phyloP scores from a whole-genome alignment of 2,888 invertebrate genomes.

The Drosophila flavopinicola region DNA sequence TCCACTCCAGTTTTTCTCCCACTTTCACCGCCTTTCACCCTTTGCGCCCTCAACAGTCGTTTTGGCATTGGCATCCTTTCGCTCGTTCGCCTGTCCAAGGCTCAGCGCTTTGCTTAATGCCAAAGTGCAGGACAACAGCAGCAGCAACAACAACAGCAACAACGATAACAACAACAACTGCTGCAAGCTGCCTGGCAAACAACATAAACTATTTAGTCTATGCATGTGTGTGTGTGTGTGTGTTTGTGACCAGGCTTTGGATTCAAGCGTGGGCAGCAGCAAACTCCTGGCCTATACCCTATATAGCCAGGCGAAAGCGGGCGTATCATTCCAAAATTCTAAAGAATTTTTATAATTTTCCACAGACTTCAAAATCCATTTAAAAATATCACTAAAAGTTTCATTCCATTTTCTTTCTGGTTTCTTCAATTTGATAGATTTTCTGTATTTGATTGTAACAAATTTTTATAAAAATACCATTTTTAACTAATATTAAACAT shows the following conservation, averaged over 20 bases:
- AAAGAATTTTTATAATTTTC: too few species aligned
- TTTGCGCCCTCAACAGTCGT: background rate
- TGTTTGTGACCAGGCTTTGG: constrained; percentile 29
- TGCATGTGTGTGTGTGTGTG: constrained; percentile 29
- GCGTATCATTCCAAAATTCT: too few species aligned
- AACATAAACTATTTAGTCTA: constrained; percentile 79
- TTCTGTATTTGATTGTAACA: too few species aligned
- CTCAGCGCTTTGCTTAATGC: constrained; percentile 58
- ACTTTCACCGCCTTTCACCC: background rate
- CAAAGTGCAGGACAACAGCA: constrained; percentile 58
- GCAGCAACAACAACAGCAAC: constrained; percentile 23
- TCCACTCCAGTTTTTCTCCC: constrained; percentile 14
- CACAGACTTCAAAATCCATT: too few species aligned
- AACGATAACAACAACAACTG: constrained; percentile 23
- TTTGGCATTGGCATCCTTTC: constrained; percentile 62
- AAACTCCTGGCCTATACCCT: constrained; percentile 36
- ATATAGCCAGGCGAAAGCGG: background rate
- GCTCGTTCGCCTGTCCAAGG: constrained; percentile 43
- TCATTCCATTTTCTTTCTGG: too few species aligned
- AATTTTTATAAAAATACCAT: too few species aligned
- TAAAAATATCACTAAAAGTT: background rate
- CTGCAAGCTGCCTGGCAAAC: constrained; percentile 65
- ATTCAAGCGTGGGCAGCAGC: constrained; percentile 37
- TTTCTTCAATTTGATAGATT: too few species aligned
- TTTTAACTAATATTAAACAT: too few species aligned